These are phyloP conservation scores for Agrotis segetum DNA, from an alignment of 2,888 invertebrate species.

Conservation along the genomic window DNA sequence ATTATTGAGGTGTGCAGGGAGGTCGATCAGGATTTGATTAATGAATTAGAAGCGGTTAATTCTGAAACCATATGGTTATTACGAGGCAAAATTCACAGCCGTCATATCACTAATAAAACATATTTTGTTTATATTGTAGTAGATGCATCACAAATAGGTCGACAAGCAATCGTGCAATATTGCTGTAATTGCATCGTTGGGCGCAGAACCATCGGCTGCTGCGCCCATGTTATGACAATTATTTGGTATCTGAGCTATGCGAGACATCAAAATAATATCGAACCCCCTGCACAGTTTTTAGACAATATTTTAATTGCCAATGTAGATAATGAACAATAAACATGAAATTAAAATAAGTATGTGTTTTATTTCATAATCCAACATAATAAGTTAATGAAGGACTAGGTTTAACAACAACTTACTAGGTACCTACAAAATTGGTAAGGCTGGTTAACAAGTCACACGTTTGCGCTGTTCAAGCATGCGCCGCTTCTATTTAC, in stretches of 20 bases:
- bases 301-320: conserved; percentile 1
- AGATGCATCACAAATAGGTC: background rate
- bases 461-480: too few relatives aligned
- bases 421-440: too few relatives aligned
- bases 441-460: too few relatives aligned
- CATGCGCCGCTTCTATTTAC: too few relatives aligned
- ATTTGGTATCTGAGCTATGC: conserved; percentile 3
- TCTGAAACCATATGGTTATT: background rate
- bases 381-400: background rate
- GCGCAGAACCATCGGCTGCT: background rate
- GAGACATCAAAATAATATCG: conserved; percentile 1
- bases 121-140: conserved; percentile 2
- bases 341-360: background rate
- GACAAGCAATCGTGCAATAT: background rate
- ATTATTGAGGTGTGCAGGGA: conserved; percentile 8
- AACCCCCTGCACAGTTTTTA: conserved; percentile 1
- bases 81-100: background rate
- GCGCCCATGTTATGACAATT: conserved; percentile 8
- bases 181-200: conserved; percentile 3
- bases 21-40: background rate
- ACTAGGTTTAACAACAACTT: background rate
- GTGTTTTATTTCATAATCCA: background rate
- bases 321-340: background rate
- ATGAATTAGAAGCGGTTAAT: background rate
- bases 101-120: background rate